Percentiles rank a stretch among this genome's conserved stretches.
phyloP scores from a whole-genome alignment of 2,113 vertebrate genomes.

The Jacana jacana region DNA sequence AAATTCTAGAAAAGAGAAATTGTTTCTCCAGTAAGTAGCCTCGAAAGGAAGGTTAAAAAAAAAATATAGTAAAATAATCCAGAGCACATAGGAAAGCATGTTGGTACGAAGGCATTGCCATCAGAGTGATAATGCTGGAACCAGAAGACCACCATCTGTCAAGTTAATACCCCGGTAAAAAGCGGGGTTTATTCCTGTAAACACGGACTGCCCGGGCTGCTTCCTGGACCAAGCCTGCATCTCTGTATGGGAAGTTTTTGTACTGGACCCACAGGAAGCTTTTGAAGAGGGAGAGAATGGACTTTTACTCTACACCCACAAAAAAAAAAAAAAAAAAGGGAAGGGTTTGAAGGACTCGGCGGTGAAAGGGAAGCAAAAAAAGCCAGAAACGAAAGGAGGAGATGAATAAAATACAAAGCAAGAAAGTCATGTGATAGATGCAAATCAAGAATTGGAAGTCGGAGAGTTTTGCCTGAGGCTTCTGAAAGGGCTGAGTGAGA shows the following conservation, averaged over 20 bases:
- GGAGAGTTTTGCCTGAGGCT: background rate
- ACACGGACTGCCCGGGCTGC: background rate
- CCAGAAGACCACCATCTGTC: background rate
- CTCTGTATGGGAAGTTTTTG: background rate
- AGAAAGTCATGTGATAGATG: background rate
- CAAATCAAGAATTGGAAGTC: background rate
- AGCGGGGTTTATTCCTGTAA: constrained; percentile 1
- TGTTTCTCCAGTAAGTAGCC: background rate
- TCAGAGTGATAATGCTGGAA: background rate
- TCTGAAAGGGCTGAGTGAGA: background rate
- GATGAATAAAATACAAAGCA: background rate
- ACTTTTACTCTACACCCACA: background rate
- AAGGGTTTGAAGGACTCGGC: background rate
- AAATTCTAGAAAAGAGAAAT: background rate
- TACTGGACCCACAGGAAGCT: background rate
- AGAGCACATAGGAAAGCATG: background rate
- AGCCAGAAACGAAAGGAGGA: background rate
- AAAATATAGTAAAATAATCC: background rate
- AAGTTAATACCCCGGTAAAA: background rate
- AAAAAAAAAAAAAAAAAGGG: too few relatives aligned
- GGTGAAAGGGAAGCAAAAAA: background rate
- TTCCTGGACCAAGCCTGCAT: constrained; percentile 9
- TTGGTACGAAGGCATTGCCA: background rate
- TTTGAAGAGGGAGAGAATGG: constrained; percentile 23
- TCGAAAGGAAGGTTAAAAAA: background rate